Evolutionary conservation across 2,113 vertebrate genomes (phyloP).

Genomic region (Raja brachyura): DNA sequence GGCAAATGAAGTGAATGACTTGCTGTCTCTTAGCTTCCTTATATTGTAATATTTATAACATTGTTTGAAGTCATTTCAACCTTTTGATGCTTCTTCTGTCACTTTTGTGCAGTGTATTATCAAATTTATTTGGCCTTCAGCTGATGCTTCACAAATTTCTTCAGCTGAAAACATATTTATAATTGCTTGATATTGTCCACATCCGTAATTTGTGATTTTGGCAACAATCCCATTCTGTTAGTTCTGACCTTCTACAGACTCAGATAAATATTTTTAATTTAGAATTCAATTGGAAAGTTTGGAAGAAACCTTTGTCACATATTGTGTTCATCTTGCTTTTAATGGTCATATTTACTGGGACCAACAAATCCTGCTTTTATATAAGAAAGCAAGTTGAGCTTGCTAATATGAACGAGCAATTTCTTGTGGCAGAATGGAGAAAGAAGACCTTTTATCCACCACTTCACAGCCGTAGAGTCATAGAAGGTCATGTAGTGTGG

Average conservation of each 20-base stretch:
- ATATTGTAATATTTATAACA: slow-evolving; percentile 44
- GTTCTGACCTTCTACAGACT: background rate
- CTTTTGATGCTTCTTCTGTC: background rate
- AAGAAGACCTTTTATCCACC: too few species aligned
- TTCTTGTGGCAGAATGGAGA: too few species aligned
- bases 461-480: too few species aligned
- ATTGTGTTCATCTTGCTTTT: background rate
- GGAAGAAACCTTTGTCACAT: background rate
- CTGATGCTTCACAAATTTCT: slow-evolving; percentile 3
- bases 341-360: background rate
- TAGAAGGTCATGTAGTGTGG: too few species aligned
- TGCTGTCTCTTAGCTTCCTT: slow-evolving; percentile 60
- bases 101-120: slow-evolving; percentile 4
- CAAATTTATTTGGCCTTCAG: background rate
- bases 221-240: background rate
- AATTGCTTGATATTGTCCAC: background rate
- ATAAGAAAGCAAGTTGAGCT: too few species aligned
- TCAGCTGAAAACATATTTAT: background rate
- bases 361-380: background rate
- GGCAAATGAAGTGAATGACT: slow-evolving; percentile 54
- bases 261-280: background rate
- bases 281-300: background rate
- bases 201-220: background rate
- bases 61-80: background rate
- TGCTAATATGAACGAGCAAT: too few species aligned